Evolutionary conservation across 2,797 vertebrate species (phyloP).

Genomic region (Chaunax sp.): DNA sequence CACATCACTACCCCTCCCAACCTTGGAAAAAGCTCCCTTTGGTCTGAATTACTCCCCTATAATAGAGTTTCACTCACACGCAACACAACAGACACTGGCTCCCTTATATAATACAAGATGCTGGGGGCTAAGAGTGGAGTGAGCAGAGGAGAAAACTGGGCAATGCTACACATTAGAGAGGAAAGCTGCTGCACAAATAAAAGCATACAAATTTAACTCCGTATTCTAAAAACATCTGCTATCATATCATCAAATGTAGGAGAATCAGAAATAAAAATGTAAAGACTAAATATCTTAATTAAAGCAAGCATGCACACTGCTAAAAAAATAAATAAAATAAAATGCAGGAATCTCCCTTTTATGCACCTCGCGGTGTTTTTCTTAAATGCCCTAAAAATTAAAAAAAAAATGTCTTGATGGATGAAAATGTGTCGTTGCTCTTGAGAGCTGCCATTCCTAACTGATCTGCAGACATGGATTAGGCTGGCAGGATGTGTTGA

Average conservation of each 20-base stretch:
- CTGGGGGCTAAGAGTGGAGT: constrained; percentile 41
- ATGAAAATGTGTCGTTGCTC: background rate
- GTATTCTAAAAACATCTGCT: background rate
- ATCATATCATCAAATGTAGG: too few species aligned
- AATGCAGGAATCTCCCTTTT: background rate
- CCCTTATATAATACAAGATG: constrained; percentile 60
- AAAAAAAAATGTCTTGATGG: background rate
- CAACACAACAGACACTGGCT: constrained; percentile 36
- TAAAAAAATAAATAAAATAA: too few species aligned
- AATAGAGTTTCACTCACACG: constrained; percentile 42
- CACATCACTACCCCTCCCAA: constrained; percentile 13
- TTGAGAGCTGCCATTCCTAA: background rate
- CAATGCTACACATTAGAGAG: constrained; percentile 5
- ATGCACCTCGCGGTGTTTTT: too few species aligned
- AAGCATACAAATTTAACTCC: background rate
- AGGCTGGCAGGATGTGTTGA: constrained; percentile 7
- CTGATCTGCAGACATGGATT: constrained; percentile 21
- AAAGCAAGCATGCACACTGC: background rate
- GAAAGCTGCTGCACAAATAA: constrained; percentile 20
- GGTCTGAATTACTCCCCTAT: constrained; percentile 45
- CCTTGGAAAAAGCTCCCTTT: constrained; percentile 28
- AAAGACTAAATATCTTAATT: background rate
- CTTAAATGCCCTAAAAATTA: background rate
- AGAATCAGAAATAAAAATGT: background rate
- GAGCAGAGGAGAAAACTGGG: constrained; percentile 24